These are phyloP conservation scores for Lycopodina hypogea DNA, from an alignment of 37 sponge, comb jelly and placozoan species.

Conservation along the genomic window DNA sequence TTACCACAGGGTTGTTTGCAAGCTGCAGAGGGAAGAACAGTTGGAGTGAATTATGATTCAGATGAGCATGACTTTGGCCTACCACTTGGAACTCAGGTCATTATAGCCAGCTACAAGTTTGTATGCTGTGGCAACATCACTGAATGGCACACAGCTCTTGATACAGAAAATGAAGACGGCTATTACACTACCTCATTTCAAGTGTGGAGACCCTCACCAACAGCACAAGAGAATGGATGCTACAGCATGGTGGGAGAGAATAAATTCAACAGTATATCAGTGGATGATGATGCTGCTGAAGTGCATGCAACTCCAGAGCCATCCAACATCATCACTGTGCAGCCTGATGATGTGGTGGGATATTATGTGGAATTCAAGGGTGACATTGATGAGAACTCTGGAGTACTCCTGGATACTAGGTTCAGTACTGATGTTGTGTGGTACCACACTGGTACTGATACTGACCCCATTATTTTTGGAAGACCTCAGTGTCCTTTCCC, in stretches of 20 bases:
- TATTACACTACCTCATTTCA: conserved; percentile 10
- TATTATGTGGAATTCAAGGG: not conserved
- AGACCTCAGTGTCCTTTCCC: not conserved
- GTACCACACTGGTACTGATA: not conserved
- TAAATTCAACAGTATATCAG: not conserved
- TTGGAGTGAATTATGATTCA: not conserved
- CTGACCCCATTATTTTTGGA: not conserved
- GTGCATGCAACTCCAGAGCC: not conserved
- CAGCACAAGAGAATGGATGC: conserved; percentile 3
- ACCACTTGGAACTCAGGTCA: not conserved
- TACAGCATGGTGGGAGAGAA: conserved; percentile 32
- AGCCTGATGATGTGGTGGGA: conserved; percentile 41
- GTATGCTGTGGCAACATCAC: conserved; percentile 10
- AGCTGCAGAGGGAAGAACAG: not conserved
- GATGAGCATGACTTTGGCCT: not conserved
- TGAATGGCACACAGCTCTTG: not conserved
- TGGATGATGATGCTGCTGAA: not conserved
- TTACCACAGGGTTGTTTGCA: not conserved
- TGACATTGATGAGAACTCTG: not conserved
- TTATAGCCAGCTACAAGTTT: conserved; percentile 8
- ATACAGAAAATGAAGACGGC: not conserved
- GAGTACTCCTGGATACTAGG: not conserved
- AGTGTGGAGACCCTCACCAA: conserved; percentile 40
- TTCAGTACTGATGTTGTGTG: not conserved
- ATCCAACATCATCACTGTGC: conserved; percentile 14